Evolutionary conservation across 2,888 invertebrate species (phyloP), one percentile per base, ranked within the genome.

Genomic region (Agrotis exclamationis): DNA sequence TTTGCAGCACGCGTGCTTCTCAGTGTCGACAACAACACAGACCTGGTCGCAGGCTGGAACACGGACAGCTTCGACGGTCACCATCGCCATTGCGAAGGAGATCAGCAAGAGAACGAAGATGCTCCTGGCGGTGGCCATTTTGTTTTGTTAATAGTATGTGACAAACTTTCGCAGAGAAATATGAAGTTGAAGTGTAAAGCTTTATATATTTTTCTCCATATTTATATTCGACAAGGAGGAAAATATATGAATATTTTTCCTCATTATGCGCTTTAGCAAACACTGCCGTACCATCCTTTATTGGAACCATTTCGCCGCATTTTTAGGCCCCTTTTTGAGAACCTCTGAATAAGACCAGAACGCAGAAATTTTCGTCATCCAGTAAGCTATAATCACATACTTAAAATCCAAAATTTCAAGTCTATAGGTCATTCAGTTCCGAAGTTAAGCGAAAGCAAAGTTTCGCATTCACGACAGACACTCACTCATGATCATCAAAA

Each of bases 1-100:
- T 47, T 24, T 76, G 70, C 73, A 73, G 73, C 73, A 73, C 70
- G 58, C 73, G 47, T 68, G 6, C 70, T 3, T 58, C n/a, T 58
- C 70, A 47, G 51, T 0, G 1, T 5, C 7, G 13, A 33, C 7
- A 33, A 33, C 7, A 7, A 6, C 7, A 7, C 33, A 64, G 54
- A 47, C 20, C 45, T 64, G 56, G 54, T 64, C 64, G 13, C 64
- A 64, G 11, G 54, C 18, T 18, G 16, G 44, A 5, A 64, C 64
- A 54, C 28, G 6, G 9, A n/a, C n/a, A 5, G 48, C n/a, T n/a
- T 48, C 48, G 3, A 48, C 48, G 1, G n/a, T 48, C 48, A 64
- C 45, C 45, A 45, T 16, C 22, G 18, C 33, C 54, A 64, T 64
- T 5, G 54, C 64, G 20, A 64, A 54, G 45, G 64, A 54, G 45